These are phyloP conservation scores for Acronicta leporina DNA, from an alignment of 2,888 invertebrate genomes.

Conservation along the genomic window DNA sequence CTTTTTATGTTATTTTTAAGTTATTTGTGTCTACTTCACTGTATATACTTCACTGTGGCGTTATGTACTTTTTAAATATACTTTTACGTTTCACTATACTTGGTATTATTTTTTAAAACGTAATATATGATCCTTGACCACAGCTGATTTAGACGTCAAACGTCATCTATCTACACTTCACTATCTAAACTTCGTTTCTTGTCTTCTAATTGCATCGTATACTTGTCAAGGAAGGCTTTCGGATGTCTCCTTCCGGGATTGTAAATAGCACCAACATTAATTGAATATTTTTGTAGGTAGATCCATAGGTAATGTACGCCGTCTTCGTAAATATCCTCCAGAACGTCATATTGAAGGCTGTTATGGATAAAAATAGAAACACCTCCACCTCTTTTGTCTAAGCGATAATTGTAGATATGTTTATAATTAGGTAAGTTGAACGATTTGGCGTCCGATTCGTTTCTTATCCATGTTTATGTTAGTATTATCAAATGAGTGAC, in stretches of 20 bases:
- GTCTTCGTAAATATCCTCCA: not conserved
- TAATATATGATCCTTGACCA: too few relatives aligned
- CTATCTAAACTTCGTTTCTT: too few relatives aligned
- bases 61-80: too few relatives aligned
- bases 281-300: too few relatives aligned
- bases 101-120: too few relatives aligned
- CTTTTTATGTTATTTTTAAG: too few relatives aligned
- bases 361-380: not conserved
- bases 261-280: not conserved
- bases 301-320: too few relatives aligned
- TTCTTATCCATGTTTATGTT: conserved; percentile 12
- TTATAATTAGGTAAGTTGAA: conserved; percentile 5
- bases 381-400: conserved; percentile 3
- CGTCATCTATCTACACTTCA: too few relatives aligned
- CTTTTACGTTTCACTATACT: too few relatives aligned
- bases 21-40: too few relatives aligned
- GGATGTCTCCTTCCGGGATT: not conserved
- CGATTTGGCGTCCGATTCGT: conserved; percentile 4
- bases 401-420: conserved; percentile 7
- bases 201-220: not conserved
- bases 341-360: not conserved
- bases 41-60: too few relatives aligned
- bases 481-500: not conserved
- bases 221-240: not conserved
- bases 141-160: too few relatives aligned